Evolutionary conservation across 92 coral and sea anemone genomes (phyloP).

Genomic region (Porites evermanni): DNA sequence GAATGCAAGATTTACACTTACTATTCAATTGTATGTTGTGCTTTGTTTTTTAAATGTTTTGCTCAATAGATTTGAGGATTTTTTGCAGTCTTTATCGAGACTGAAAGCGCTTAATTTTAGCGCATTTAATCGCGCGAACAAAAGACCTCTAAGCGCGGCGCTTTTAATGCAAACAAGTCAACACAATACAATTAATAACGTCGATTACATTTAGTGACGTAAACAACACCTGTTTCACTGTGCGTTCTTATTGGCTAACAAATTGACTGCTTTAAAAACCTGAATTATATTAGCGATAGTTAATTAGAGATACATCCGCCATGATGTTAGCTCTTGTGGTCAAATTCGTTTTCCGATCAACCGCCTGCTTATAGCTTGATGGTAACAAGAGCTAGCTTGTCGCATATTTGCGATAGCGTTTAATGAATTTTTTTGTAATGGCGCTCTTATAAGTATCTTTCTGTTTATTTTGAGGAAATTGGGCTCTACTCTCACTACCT

Average conservation of each 20-base stretch:
- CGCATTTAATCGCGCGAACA: slow-evolving; percentile 18
- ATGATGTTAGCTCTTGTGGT: neutral
- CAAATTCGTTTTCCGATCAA: neutral
- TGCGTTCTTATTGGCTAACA: slow-evolving; percentile 15
- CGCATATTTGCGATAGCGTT: slow-evolving; percentile 1
- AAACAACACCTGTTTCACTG: slow-evolving; percentile 21
- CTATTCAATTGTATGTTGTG: neutral
- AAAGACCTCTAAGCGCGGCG: slow-evolving; percentile 11
- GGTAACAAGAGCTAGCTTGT: neutral
- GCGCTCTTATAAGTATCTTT: neutral
- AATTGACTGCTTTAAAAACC: neutral
- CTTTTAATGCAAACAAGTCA: neutral
- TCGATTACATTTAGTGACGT: slow-evolving; percentile 30
- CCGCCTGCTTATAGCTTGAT: no score
- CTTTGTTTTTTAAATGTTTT: neutral
- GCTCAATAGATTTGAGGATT: neutral
- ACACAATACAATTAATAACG: slow-evolving; percentile 41
- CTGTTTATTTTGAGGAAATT: no score
- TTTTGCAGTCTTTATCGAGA: neutral
- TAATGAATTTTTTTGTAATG: neutral
- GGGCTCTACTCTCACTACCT: neutral
- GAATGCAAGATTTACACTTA: neutral
- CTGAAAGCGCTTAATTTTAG: slow-evolving; percentile 27
- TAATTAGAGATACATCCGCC: slow-evolving; percentile 19
- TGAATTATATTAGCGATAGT: slow-evolving; percentile 28